Evolutionary conservation across 2,113 vertebrate genomes (phyloP).

Genomic region (Oncorhynchus kisutch): DNA sequence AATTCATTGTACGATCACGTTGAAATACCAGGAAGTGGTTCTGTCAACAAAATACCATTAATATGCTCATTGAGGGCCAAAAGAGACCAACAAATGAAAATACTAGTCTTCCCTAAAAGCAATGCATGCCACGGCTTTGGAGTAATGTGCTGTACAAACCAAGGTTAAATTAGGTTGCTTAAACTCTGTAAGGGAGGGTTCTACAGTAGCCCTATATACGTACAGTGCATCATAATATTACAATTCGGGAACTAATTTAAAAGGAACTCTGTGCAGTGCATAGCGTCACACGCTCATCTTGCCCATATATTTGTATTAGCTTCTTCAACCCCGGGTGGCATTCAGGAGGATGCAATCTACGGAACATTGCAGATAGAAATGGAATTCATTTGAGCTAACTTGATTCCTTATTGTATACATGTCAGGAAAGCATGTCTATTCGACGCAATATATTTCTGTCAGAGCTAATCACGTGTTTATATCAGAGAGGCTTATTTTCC

Average conservation of each 20-base stretch:
- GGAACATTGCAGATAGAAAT: no score
- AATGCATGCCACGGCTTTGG: conserved; percentile 58
- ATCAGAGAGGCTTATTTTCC: conserved; percentile 39
- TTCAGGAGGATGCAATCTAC: no score
- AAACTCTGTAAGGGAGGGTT: background rate
- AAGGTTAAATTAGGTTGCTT: conserved; percentile 33
- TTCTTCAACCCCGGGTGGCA: conserved; percentile 16
- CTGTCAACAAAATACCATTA: conserved; percentile 61
- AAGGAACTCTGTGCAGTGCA: no score
- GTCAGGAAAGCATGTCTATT: background rate
- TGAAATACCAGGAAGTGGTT: conserved; percentile 55
- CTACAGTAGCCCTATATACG: background rate
- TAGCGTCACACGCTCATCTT: no score
- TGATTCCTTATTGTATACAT: no score
- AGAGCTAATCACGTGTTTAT: conserved; percentile 20
- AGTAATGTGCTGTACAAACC: conserved; percentile 34
- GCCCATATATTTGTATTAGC: conserved; percentile 32
- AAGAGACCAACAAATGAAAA: conserved; percentile 61
- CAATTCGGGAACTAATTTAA: no score
- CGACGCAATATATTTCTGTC: background rate
- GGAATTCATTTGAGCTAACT: no score
- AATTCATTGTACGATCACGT: conserved; percentile 58
- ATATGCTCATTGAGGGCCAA: conserved; percentile 64
- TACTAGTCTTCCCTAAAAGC: conserved; percentile 49
- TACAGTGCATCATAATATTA: background rate